A percentile compares a stretch with the other conserved stretches of the same genome.
phyloP scores from a whole-genome alignment of 2,797 vertebrate species.

The Amblyopsis hoosieri region DNA sequence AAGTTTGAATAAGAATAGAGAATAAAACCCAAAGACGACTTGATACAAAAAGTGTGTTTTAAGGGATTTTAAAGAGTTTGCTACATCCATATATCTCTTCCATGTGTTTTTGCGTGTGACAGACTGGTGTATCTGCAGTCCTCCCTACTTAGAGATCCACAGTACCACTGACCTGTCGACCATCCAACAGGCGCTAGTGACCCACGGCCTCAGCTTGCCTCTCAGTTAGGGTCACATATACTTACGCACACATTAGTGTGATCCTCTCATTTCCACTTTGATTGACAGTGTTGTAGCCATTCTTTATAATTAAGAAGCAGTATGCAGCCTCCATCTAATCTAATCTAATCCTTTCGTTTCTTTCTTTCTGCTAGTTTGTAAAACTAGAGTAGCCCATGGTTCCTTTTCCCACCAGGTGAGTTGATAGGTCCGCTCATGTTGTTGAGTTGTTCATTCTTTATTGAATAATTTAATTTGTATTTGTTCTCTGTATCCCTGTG shows the following conservation, averaged over 20 bases:
- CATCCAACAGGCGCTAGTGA: conserved; percentile 47
- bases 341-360: conserved; percentile 16
- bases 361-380: conserved; percentile 71
- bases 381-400: conserved; percentile 79
- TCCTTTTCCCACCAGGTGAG: conserved; percentile 76
- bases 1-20: too few species aligned
- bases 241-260: neutral
- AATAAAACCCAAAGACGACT: too few species aligned
- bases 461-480: neutral
- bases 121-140: conserved; percentile 73
- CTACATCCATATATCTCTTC: neutral
- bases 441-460: neutral
- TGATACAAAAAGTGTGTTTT: neutral
- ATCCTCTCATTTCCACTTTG: too few species aligned
- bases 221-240: conserved; percentile 64
- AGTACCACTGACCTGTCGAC: conserved; percentile 44
- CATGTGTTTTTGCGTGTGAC: neutral
- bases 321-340: neutral
- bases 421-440: neutral
- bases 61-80: too few species aligned
- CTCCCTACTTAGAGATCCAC: conserved; percentile 74
- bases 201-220: conserved; percentile 66
- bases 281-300: neutral
- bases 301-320: neutral
- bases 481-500: neutral